These are phyloP conservation scores for Gymnocephalus cernua DNA, from an alignment of 2,113 vertebrate genomes.

Conservation along the genomic window DNA sequence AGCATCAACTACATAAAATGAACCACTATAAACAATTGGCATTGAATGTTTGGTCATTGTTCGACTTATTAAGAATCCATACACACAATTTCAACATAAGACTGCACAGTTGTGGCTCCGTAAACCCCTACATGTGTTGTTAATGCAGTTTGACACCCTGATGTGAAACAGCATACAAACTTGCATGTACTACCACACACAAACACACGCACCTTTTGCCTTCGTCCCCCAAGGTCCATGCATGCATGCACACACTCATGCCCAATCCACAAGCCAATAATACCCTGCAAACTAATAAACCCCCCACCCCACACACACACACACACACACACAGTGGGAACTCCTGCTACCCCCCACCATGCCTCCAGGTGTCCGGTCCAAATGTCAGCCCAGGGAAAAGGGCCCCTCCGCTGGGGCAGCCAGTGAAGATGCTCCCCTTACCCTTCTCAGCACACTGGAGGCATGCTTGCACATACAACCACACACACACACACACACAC, in stretches of 20 bases:
- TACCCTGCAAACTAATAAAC: conserved; percentile 58
- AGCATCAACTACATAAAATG: background rate
- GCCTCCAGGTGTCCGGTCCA: conserved; percentile 78
- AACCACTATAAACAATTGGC: background rate
- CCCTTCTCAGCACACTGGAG: conserved; percentile 46
- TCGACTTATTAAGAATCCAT: background rate
- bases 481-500: background rate
- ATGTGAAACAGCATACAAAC: conserved; percentile 34
- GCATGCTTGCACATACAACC: background rate
- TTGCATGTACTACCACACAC: background rate
- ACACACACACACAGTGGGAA: conserved; percentile 39
- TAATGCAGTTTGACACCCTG: conserved; percentile 32
- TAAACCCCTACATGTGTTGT: conserved; percentile 32
- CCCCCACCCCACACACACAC: conserved; percentile 24
- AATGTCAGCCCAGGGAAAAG: conserved; percentile 80
- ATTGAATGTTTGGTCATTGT: background rate
- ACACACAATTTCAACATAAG: conserved; percentile 2
- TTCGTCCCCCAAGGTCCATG: conserved; percentile 4
- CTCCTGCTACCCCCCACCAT: conserved; percentile 61
- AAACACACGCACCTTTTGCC: conserved; percentile 3
- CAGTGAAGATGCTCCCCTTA: conserved; percentile 60
- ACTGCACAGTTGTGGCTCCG: conserved; percentile 37
- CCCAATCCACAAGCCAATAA: conserved; percentile 61
- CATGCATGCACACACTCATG: background rate
- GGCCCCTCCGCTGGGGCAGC: conserved; percentile 71